A percentile compares a stretch with the other conserved stretches of the same genome.
Conservation (phyloP, 2,888 invertebrate genomes). For the Amphimallon solstitiale region DNA sequence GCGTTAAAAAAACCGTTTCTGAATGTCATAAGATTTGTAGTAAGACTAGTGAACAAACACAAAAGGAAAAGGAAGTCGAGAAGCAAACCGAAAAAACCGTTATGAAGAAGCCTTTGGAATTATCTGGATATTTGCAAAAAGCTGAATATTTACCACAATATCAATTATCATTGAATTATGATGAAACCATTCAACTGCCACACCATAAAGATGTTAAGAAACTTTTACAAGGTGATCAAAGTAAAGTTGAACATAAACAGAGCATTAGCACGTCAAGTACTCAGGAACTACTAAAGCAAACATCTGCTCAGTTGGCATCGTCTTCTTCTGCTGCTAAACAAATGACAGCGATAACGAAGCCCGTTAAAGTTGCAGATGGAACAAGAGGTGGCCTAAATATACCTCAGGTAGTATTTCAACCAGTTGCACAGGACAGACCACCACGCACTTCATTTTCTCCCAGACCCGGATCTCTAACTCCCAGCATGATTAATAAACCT, state of each 20-base stretch:
- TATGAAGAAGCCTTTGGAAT: slow-evolving; percentile 53
- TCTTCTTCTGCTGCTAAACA: slow-evolving; percentile 22
- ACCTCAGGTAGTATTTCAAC: slow-evolving; percentile 68
- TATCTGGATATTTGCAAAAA: slow-evolving; percentile 64
- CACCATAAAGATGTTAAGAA: slow-evolving; percentile 47
- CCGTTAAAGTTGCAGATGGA: slow-evolving; percentile 54
- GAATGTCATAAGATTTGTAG: slow-evolving; percentile 41
- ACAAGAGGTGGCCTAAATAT: slow-evolving; percentile 60
- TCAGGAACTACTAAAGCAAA: slow-evolving; percentile 12
- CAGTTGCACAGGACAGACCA: slow-evolving; percentile 68
- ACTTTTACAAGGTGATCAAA: slow-evolving; percentile 40
- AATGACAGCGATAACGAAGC: slow-evolving; percentile 47
- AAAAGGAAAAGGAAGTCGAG: slow-evolving; percentile 38
- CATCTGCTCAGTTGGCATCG: not conserved
- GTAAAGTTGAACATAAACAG: slow-evolving; percentile 17
- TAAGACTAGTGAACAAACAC: slow-evolving; percentile 23
- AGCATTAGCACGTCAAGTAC: slow-evolving; percentile 10
- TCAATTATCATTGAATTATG: slow-evolving; percentile 61
- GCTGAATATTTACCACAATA: slow-evolving; percentile 73
- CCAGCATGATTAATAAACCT: slow-evolving; percentile 78
- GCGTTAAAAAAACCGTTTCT: slow-evolving; percentile 31
- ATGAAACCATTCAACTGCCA: slow-evolving; percentile 45
- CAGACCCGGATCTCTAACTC: slow-evolving; percentile 71
- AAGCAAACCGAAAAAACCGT: slow-evolving; percentile 55
- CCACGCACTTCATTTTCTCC: slow-evolving; percentile 66